Evolutionary conservation across 2,888 invertebrate genomes (phyloP).

Genomic region (Lucinisca nassula): DNA sequence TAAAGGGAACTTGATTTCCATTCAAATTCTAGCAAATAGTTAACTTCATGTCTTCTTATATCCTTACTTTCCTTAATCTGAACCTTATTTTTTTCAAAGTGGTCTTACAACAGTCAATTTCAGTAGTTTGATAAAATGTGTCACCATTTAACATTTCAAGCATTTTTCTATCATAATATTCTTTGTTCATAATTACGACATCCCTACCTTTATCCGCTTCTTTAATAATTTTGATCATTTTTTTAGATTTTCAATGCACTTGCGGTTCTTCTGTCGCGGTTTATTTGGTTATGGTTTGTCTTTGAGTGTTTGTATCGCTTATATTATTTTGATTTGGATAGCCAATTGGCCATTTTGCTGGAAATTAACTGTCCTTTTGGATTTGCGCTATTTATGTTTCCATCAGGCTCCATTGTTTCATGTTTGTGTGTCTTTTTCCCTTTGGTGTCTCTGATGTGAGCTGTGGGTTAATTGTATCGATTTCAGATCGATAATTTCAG

Average conservation of each 20-base stretch:
- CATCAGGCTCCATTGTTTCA: not conserved
- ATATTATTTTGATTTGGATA: too few species aligned
- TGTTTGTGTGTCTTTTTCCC: not conserved
- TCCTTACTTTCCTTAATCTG: not conserved
- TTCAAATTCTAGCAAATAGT: not conserved
- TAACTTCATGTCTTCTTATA: not conserved
- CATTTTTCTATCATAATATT: conserved; percentile 34
- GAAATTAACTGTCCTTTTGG: not conserved
- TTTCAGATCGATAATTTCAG: conserved; percentile 24
- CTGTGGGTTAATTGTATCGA: too few species aligned
- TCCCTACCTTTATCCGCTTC: conserved; percentile 51
- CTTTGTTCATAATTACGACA: conserved; percentile 44
- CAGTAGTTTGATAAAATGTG: conserved; percentile 10
- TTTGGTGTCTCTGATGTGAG: too few species aligned
- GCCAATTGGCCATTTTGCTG: too few species aligned
- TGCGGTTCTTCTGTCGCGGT: not conserved
- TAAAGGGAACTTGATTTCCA: not conserved
- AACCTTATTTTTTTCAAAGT: not conserved
- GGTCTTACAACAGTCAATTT: not conserved
- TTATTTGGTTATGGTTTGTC: not conserved
- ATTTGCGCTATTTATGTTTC: conserved; percentile 17
- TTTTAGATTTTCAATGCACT: not conserved
- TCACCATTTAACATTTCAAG: conserved; percentile 29
- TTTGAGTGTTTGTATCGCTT: not conserved
- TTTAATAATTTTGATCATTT: conserved; percentile 21